A percentile compares a stretch with the other conserved stretches of the same genome.
Conservation (phyloP, 2,797 vertebrate genomes). For the Tenualosa thibaudeaui region DNA sequence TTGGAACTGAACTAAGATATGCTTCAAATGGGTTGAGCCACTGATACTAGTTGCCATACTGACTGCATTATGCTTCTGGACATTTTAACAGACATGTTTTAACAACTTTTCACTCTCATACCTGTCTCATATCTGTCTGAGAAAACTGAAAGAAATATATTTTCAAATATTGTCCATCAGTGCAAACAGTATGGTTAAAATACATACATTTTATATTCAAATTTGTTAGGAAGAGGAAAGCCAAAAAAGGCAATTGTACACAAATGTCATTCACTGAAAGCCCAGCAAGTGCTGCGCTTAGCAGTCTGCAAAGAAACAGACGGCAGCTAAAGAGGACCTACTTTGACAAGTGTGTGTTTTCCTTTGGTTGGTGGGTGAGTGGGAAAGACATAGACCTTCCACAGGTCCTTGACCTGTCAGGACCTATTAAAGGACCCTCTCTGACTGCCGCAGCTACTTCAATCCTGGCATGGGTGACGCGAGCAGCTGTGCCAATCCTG, state of each 20-base stretch:
- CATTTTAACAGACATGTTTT: neutral
- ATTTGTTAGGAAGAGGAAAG: neutral
- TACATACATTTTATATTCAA: neutral
- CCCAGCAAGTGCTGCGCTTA: neutral
- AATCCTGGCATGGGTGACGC: neutral
- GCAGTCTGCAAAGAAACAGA: neutral
- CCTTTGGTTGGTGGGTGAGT: neutral
- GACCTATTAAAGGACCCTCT: neutral
- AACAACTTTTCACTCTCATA: neutral
- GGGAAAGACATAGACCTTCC: neutral
- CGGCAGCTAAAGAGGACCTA: neutral
- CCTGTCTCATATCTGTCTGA: neutral
- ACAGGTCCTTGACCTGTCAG: constrained; percentile 6
- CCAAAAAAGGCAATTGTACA: neutral
- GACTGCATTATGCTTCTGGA: neutral
- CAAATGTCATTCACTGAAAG: neutral
- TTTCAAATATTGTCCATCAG: neutral
- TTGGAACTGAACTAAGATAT: neutral
- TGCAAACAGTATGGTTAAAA: neutral
- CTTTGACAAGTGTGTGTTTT: neutral
- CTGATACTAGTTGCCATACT: neutral
- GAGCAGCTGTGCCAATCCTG: neutral
- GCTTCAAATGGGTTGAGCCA: neutral
- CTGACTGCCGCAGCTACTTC: neutral
- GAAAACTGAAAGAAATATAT: neutral